A percentile compares a stretch with the other conserved stretches of the same genome.
These are phyloP conservation scores for Aplodontia rufa DNA, from an alignment of 2,113 vertebrate genomes.

Conservation along the genomic window DNA sequence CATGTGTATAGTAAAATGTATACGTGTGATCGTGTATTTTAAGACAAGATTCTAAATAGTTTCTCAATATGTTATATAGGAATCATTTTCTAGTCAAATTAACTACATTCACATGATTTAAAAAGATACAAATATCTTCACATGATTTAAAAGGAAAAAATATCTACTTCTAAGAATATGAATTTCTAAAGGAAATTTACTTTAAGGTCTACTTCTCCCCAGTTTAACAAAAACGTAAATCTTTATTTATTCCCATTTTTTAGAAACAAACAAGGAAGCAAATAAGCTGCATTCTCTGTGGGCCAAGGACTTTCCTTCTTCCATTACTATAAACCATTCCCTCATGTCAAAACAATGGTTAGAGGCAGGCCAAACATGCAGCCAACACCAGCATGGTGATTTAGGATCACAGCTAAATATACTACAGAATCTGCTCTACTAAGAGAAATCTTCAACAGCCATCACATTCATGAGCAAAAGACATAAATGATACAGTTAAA, in stretches of 20 bases:
- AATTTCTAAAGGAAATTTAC: constrained; percentile 5
- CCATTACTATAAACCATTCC: not conserved
- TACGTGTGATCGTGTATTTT: not conserved
- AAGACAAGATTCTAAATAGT: not conserved
- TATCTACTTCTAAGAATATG: not conserved
- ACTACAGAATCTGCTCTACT: not conserved
- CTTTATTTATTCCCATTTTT: constrained; percentile 2
- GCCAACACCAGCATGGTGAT: not conserved
- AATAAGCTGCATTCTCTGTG: not conserved
- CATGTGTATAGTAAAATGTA: not conserved
- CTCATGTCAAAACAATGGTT: not conserved
- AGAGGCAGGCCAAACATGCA: not conserved
- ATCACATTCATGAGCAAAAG: not conserved
- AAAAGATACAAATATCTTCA: constrained; percentile 8
- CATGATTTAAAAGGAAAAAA: not conserved
- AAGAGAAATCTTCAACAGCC: not conserved
- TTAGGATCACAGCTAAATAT: not conserved
- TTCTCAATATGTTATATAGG: not conserved
- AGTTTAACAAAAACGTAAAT: constrained; percentile 19
- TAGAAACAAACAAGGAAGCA: not conserved
- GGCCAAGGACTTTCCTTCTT: not conserved
- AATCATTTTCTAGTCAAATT: constrained; percentile 3
- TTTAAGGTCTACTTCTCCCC: not conserved
- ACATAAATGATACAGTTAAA: not conserved
- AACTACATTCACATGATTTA: not conserved